Evolutionary conservation across 2,888 invertebrate species (phyloP), one percentile per base, ranked within the genome.

Genomic region (Hipparchia semele): DNA sequence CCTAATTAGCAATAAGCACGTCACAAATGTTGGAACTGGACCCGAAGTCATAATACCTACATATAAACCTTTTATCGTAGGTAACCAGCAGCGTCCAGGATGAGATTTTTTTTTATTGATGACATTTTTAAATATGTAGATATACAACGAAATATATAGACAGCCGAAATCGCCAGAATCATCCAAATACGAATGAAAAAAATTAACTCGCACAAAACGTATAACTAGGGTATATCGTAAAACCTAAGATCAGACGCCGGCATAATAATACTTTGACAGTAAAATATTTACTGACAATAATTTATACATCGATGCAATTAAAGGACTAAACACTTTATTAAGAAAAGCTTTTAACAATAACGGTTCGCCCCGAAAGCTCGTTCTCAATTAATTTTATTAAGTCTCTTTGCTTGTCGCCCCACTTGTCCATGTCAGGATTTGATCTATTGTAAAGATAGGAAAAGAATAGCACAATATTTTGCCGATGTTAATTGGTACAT

Each of bases 401-500:
- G 68, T 58, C 70, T 59, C 56, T 45, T 59, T 46, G 64, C 70
- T 64, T 66, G 70, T 71, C 70, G 71, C 56, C 71, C 75, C 68
- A 76, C 73, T 72, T 73, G 70, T 75, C 71, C 64, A 51, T 73
- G 76, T 76, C 75, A 76, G 49, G 69, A 66, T 54, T 49, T 69
- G 68, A 75, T 76, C 72, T 65, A 74, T 73, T 71, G 75, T 73
- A 53, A 68, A 70, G 61, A 69, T 73, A 59, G 72, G 72, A 73
- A 70, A 73, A 68, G 75, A 68, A 76, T 75, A 71, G 65, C 58
- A 68, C 65, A 71, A 68, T 75, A 73, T 75, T 49, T 75, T 76
- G 76, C 76, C 72, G 79, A 77, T 76, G 77, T 67, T 78, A 76
- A 81, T 80, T 78, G 74, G 75, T 75, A 78, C 77, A 78, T 75